phyloP scores from a whole-genome alignment of 1,140 invertebrate species.

The Leguminivora glycinivorella region DNA sequence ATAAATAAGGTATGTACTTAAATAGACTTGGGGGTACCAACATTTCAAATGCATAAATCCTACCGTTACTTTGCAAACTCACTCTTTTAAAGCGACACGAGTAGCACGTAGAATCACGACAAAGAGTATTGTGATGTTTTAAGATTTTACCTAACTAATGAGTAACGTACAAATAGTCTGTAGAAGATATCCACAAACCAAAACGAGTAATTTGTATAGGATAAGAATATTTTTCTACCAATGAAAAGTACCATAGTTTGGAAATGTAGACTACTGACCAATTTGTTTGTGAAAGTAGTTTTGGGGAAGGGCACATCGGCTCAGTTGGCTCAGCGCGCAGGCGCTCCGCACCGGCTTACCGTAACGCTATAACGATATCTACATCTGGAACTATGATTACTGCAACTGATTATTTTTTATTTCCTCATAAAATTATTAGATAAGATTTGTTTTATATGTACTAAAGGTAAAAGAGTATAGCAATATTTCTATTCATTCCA shows the following conservation, averaged over 20 bases:
- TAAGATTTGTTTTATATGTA: constrained; percentile 23
- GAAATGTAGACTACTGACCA: constrained; percentile 61
- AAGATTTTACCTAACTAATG: constrained; percentile 62
- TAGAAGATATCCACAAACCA: constrained; percentile 63
- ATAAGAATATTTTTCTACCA: constrained; percentile 74
- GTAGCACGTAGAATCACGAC: constrained; percentile 52
- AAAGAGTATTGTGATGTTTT: constrained; percentile 61
- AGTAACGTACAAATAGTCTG: constrained; percentile 74
- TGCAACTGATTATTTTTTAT: constrained; percentile 10
- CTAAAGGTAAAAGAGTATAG: constrained; percentile 37
- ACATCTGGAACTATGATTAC: constrained; percentile 14
- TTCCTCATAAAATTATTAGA: constrained; percentile 20
- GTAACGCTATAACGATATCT: not conserved
- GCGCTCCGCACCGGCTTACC: not conserved
- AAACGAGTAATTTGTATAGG: constrained; percentile 57
- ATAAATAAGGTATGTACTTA: constrained; percentile 23
- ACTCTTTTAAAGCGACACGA: constrained; percentile 47
- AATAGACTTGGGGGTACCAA: constrained; percentile 26
- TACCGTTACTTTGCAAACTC: not conserved
- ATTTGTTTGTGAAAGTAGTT: constrained; percentile 31
- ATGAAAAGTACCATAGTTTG: constrained; percentile 59
- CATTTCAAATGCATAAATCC: constrained; percentile 11
- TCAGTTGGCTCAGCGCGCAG: not conserved
- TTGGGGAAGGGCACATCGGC: constrained; percentile 20
- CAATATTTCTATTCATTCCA: constrained; percentile 66